phyloP scores from a whole-genome alignment of 92 coral and sea anemone genomes.

The Anthopleura xanthogrammica region DNA sequence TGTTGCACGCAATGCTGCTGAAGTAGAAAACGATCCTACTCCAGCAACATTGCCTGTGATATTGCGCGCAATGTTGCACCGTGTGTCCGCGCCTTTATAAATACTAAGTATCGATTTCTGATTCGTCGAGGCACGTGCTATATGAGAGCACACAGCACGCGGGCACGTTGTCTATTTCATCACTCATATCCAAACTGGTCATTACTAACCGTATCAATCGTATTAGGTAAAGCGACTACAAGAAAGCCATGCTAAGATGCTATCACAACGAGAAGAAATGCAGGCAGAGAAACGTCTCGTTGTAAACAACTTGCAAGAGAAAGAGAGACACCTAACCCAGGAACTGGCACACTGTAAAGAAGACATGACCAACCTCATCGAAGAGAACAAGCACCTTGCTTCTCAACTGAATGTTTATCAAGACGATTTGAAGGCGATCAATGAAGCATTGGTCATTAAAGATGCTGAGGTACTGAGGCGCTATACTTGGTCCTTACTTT shows the following conservation, averaged over 20 bases:
- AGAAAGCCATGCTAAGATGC: slow-evolving; percentile 80
- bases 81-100: too few species aligned
- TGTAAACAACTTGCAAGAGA: slow-evolving; percentile 58
- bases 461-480: slow-evolving; percentile 84
- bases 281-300: slow-evolving; percentile 80
- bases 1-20: too few species aligned
- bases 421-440: slow-evolving; percentile 75
- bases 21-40: too few species aligned
- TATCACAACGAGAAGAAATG: slow-evolving; percentile 82
- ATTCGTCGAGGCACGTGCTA: too few species aligned
- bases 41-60: too few species aligned
- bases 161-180: too few species aligned
- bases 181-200: too few species aligned
- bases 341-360: slow-evolving; percentile 73
- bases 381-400: slow-evolving; percentile 72
- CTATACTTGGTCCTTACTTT: not conserved
- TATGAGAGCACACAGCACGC: too few species aligned
- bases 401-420: slow-evolving; percentile 67
- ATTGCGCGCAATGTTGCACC: too few species aligned
- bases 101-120: too few species aligned
- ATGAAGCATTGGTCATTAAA: slow-evolving; percentile 85
- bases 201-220: too few species aligned
- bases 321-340: slow-evolving; percentile 55
- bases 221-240: slow-evolving; percentile 83
- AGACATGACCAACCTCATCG: slow-evolving; percentile 47